These are phyloP conservation scores for Synanthedon formicaeformis DNA, from an alignment of 2,888 invertebrate genomes.

Conservation along the genomic window DNA sequence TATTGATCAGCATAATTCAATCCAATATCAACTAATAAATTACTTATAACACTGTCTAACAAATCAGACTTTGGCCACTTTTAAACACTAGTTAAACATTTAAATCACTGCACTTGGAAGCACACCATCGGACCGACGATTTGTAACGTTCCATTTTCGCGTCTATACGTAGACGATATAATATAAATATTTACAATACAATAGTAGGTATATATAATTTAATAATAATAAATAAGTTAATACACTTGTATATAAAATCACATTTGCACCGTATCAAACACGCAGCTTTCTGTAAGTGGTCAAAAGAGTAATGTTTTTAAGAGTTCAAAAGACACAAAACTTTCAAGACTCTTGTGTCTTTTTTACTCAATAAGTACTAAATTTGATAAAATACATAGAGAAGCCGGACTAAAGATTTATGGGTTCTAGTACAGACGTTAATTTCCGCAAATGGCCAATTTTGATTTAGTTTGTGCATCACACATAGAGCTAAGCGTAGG, in stretches of 20 bases:
- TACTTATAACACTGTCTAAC: slow-evolving; percentile 46
- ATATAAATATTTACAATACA: slow-evolving; percentile 4
- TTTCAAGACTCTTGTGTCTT: too few relatives aligned
- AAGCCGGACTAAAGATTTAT: too few relatives aligned
- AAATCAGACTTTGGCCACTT: slow-evolving; percentile 48
- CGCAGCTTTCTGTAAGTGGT: background rate
- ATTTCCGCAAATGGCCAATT: too few relatives aligned
- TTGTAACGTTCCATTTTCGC: slow-evolving; percentile 52
- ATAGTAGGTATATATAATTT: slow-evolving; percentile 18
- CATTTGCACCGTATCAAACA: slow-evolving; percentile 35
- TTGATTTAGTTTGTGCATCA: too few relatives aligned
- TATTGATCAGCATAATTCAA: slow-evolving; percentile 67
- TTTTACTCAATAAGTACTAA: too few relatives aligned
- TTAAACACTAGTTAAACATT: slow-evolving; percentile 31
- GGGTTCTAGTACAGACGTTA: too few relatives aligned
- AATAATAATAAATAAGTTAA: slow-evolving; percentile 39
- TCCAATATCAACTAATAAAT: slow-evolving; percentile 52
- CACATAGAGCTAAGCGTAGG: too few relatives aligned
- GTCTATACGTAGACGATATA: slow-evolving; percentile 17
- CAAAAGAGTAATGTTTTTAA: too few relatives aligned
- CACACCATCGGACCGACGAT: slow-evolving; percentile 44
- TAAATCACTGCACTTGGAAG: slow-evolving; percentile 33
- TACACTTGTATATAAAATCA: slow-evolving; percentile 51
- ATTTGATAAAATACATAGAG: too few relatives aligned
- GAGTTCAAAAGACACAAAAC: too few relatives aligned